Evolutionary conservation across 1,140 invertebrate species (phyloP).

Genomic region (Thaumetopoea pityocampa): DNA sequence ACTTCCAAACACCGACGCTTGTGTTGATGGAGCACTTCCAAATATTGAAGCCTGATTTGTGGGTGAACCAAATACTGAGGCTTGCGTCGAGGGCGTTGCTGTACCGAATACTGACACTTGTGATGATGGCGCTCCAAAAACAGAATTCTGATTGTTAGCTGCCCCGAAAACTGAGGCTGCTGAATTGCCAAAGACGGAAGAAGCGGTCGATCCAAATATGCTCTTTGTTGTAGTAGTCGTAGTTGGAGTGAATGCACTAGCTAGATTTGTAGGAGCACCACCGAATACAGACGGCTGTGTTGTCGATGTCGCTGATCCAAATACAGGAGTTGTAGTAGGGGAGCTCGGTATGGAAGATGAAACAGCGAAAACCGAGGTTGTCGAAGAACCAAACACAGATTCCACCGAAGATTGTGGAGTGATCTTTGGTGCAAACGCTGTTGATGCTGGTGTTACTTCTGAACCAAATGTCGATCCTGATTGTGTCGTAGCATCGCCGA

Average conservation of each 20-base stretch:
- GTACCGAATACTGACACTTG: slow-evolving; percentile 28
- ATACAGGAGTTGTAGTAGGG: slow-evolving; percentile 28
- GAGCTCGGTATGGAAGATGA: not conserved
- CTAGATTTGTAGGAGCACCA: no score
- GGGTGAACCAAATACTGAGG: slow-evolving; percentile 31
- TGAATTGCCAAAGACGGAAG: no score
- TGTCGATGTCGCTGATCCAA: slow-evolving; percentile 25
- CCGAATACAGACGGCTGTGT: slow-evolving; percentile 27
- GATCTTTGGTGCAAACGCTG: slow-evolving; percentile 18
- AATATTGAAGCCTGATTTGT: slow-evolving; percentile 33
- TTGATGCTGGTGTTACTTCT: no score
- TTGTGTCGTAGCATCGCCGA: slow-evolving; percentile 11
- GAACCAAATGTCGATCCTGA: no score
- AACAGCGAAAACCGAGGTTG: slow-evolving; percentile 3
- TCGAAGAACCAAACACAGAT: slow-evolving; percentile 18
- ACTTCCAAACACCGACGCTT: slow-evolving; percentile 28
- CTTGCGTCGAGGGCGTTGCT: slow-evolving; percentile 20
- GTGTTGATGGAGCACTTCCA: slow-evolving; percentile 23
- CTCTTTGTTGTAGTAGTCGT: no score
- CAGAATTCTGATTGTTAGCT: no score
- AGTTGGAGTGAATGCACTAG: no score
- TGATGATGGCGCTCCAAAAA: slow-evolving; percentile 25
- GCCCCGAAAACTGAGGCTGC: no score
- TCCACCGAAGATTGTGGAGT: slow-evolving; percentile 14
- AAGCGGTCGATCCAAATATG: no score